These are phyloP conservation scores for Syrphus vitripennis DNA, from an alignment of 2,888 invertebrate species.

Conservation along the genomic window DNA sequence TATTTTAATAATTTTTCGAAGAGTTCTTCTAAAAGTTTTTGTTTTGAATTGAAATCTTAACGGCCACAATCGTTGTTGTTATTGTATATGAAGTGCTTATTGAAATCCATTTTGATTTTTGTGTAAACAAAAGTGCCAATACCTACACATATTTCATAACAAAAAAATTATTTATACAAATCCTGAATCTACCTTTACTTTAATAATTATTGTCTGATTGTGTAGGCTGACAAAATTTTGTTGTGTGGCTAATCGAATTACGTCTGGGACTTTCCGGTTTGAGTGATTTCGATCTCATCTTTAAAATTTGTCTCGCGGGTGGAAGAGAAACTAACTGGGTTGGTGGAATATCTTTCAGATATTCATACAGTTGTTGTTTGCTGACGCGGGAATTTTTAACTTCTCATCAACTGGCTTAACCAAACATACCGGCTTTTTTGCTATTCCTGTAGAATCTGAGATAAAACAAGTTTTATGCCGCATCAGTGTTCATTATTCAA, in stretches of 20 bases:
- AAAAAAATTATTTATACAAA: neutral
- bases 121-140: constrained; percentile 1
- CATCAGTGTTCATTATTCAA: neutral
- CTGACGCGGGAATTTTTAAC: neutral
- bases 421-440: constrained; percentile 35
- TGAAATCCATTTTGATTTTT: neutral
- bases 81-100: neutral
- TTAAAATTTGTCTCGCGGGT: constrained; percentile 31
- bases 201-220: neutral
- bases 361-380: neutral
- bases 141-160: too few species aligned
- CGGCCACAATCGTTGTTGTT: constrained; percentile 9
- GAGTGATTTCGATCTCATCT: constrained; percentile 19
- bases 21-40: neutral
- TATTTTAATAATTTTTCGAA: neutral
- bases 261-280: constrained; percentile 51
- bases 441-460: neutral
- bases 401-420: neutral
- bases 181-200: neutral
- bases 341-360: constrained; percentile 20
- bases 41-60: constrained; percentile 4
- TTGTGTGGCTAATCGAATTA: constrained; percentile 2
- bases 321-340: neutral
- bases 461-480: constrained; percentile 11
- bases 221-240: constrained; percentile 15